These are phyloP conservation scores for Mylabris phalerata DNA, from an alignment of 1,140 invertebrate genomes.

Conservation along the genomic window DNA sequence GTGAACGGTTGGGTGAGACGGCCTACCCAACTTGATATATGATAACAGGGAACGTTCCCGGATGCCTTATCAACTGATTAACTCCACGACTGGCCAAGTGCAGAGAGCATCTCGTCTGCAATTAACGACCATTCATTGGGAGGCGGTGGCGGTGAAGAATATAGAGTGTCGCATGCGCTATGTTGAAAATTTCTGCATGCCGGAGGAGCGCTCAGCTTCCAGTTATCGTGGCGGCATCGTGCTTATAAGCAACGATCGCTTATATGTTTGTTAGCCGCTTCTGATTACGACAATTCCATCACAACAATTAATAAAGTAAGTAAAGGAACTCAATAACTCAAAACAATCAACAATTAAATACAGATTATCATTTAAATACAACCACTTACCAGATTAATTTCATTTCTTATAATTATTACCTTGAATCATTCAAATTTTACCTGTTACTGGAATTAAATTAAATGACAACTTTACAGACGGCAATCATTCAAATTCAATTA, in stretches of 20 bases:
- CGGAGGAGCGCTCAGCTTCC: slow-evolving; percentile 24
- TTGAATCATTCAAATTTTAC: no score
- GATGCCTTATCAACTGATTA: slow-evolving; percentile 30
- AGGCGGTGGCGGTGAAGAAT: slow-evolving; percentile 19
- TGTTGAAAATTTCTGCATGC: slow-evolving; percentile 4
- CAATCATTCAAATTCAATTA: no score
- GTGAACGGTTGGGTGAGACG: not conserved
- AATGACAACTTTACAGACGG: no score
- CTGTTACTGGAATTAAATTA: no score
- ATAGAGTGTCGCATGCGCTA: slow-evolving; percentile 22
- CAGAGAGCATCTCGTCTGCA: slow-evolving; percentile 27
- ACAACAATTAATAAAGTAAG: slow-evolving; percentile 1
- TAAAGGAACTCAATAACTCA: not conserved
- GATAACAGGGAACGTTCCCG: slow-evolving; percentile 23
- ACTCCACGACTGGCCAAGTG: slow-evolving; percentile 26
- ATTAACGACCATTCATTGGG: slow-evolving; percentile 29
- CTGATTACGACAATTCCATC: slow-evolving; percentile 10
- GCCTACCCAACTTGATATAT: slow-evolving; percentile 19
- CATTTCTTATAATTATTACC: no score
- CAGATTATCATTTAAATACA: no score
- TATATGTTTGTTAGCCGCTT: slow-evolving; percentile 1
- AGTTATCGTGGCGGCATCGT: slow-evolving; percentile 13
- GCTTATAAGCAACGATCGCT: no score
- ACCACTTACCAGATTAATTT: no score
- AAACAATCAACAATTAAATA: no score